Conservation (phyloP, 2,113 vertebrate species). For the Oncorhynchus keta region DNA sequence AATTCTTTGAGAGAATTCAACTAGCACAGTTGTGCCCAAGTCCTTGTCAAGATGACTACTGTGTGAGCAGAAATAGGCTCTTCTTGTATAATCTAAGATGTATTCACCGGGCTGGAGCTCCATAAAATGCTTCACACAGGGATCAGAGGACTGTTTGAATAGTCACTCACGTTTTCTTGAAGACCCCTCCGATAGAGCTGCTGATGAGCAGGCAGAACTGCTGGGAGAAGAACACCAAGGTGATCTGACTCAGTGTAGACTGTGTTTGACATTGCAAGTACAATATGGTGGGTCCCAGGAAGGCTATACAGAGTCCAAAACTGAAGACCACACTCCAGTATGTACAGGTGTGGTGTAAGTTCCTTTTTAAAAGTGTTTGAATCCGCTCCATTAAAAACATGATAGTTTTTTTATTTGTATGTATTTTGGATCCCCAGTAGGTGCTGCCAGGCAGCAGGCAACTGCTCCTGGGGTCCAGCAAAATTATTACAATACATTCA, state of each 20-base stretch:
- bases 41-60: no score
- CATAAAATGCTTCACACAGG: no score
- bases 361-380: constrained; percentile 80
- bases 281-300: constrained; percentile 92
- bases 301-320: constrained; percentile 94
- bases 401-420: constrained; percentile 24
- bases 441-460: no score
- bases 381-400: constrained; percentile 86
- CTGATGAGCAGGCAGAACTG: constrained; percentile 92
- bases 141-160: neutral
- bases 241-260: constrained; percentile 89
- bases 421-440: no score
- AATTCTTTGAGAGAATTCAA: no score
- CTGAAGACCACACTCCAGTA: constrained; percentile 98
- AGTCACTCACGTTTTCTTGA: constrained; percentile 88
- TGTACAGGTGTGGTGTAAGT: constrained; percentile 91
- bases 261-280: constrained; percentile 94
- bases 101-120: no score
- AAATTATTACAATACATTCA: no score
- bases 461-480: no score
- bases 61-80: no score
- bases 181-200: constrained; percentile 85
- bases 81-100: no score
- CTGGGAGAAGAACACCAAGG: constrained; percentile 97
- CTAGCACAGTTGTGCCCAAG: no score